Percentiles rank a stretch among this genome's conserved stretches.
Conservation (phyloP, 2,113 vertebrate species). For the Clupea harengus region DNA sequence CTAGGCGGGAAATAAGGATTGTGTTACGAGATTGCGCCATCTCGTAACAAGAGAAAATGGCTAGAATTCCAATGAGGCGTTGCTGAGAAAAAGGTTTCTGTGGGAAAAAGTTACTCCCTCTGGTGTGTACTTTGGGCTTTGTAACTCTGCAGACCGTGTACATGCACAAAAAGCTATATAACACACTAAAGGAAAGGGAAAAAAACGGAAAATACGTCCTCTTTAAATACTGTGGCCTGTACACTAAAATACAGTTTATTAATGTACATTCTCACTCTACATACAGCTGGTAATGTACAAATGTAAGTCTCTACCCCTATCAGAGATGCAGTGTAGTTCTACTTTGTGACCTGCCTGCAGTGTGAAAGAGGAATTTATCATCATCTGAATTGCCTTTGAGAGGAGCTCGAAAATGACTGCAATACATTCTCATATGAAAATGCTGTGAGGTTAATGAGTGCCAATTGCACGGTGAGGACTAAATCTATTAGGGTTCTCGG, state of each 20-base stretch:
- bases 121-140: too few species aligned
- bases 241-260: background rate
- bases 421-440: constrained; percentile 73
- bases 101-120: too few species aligned
- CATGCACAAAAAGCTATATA: too few species aligned
- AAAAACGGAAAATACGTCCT: too few species aligned
- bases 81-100: too few species aligned
- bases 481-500: constrained; percentile 76
- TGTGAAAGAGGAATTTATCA: constrained; percentile 76
- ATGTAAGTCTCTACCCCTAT: background rate
- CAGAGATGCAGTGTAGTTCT: background rate
- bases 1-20: too few species aligned
- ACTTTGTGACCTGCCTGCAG: constrained; percentile 55
- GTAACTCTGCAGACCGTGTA: too few species aligned
- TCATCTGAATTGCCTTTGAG: constrained; percentile 73
- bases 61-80: too few species aligned
- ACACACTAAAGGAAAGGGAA: too few species aligned
- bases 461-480: constrained; percentile 70
- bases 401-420: constrained; percentile 71
- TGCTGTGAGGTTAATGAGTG: constrained; percentile 75
- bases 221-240: too few species aligned
- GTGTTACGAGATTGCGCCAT: too few species aligned
- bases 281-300: background rate
- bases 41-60: too few species aligned
- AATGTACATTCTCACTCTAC: background rate